Evolutionary conservation across 2,113 vertebrate species (phyloP).

Genomic region (Nothobranchius furzeri): DNA sequence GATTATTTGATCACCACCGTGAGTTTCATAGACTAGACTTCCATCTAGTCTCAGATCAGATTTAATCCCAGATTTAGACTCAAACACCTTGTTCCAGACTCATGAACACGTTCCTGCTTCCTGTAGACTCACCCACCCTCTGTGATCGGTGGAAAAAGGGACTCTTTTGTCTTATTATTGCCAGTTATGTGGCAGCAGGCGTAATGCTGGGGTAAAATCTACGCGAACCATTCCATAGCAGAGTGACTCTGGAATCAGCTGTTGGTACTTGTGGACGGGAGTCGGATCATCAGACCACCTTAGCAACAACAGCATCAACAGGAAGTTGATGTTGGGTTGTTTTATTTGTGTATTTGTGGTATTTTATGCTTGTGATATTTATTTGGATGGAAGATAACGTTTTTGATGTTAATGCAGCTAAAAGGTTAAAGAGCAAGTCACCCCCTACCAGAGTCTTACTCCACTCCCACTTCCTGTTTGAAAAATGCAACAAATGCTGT

Average conservation of each 20-base stretch:
- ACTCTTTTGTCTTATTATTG: not conserved
- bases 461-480: too few species aligned
- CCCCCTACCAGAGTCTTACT: too few species aligned
- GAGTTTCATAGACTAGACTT: not conserved
- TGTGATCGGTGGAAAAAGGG: too few species aligned
- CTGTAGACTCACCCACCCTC: too few species aligned
- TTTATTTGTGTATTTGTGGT: not conserved
- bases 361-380: not conserved
- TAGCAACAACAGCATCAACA: not conserved
- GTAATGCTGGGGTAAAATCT: constrained; percentile 6
- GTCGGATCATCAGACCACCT: not conserved
- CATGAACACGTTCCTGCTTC: too few species aligned
- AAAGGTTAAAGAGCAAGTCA: too few species aligned
- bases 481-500: too few species aligned
- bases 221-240: constrained; percentile 3
- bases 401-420: not conserved
- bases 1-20: not conserved
- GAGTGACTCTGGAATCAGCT: not conserved
- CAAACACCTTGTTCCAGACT: not conserved
- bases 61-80: not conserved
- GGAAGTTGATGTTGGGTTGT: not conserved
- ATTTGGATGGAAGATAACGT: not conserved
- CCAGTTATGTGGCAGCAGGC: constrained; percentile 31
- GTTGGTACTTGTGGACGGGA: not conserved
- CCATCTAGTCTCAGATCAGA: rapidly evolving